A percentile compares a stretch with the other conserved stretches of the same genome.
Conservation (phyloP, 2,888 invertebrate genomes). For the Digitonthophagus gazella region DNA sequence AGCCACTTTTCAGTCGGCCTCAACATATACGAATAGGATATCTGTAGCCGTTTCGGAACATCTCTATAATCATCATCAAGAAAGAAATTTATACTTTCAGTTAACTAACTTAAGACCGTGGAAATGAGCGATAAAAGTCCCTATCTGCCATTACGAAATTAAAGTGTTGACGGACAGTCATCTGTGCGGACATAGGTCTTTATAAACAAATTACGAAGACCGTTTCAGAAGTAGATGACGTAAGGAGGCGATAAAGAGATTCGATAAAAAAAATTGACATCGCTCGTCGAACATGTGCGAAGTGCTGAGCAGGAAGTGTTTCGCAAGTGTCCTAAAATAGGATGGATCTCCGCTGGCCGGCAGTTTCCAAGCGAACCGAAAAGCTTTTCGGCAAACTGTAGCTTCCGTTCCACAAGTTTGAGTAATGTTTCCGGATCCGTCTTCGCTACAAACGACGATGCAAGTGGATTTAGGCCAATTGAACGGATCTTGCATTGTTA, state of each 20-base stretch:
- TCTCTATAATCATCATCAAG: no score
- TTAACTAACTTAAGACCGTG: no score
- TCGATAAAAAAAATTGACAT: not conserved
- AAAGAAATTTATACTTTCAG: not conserved
- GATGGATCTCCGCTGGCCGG: no score
- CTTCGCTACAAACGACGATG: not conserved
- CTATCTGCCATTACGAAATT: not conserved
- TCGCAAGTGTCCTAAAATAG: not conserved
- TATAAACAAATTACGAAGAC: not conserved
- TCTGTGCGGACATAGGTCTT: not conserved
- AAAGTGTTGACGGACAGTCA: not conserved
- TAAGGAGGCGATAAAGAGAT: not conserved
- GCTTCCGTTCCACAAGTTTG: not conserved
- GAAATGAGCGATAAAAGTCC: no score
- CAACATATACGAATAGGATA: no score
- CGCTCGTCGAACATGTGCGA: not conserved
- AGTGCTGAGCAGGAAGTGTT: not conserved
- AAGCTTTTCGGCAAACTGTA: not conserved
- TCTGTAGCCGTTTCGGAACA: no score
- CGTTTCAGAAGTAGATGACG: not conserved
- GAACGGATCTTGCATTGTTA: no score
- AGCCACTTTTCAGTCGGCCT: constrained; percentile 26
- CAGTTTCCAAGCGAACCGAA: not conserved
- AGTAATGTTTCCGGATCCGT: not conserved
- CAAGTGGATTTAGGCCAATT: not conserved